Base-by-base conservation (phyloP, 2,797 vertebrate genomes). In the Girardinus metallicus region DNA sequence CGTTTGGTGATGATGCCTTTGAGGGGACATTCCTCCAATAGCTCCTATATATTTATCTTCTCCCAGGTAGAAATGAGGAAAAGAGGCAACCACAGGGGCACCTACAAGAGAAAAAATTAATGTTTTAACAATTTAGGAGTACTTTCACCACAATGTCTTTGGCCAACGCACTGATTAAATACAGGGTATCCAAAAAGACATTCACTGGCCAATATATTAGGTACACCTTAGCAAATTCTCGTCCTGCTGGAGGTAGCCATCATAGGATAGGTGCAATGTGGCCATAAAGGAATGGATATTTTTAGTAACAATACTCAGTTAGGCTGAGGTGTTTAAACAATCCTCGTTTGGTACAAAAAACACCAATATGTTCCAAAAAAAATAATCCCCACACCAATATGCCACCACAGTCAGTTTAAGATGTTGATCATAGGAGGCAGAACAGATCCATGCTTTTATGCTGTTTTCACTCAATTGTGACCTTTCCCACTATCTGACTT, bases 51-150 rank as follows among this genome's bases (percentile, higher is more conserved):
- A 97, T 85, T 94, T 94, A 3, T 78, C 2, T 1, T 96, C 96
- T 1, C 83, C 96, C 74, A 96, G 90, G 79, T 96, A 94, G 79
- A 97, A 97, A 89, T 97, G 96, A 60, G 96, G 96, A 49, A 96
- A 97, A 13, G 96, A 97, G 18, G 95, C 92, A 0, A 97, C 91
- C 1, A 97, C 94, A 0, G 96, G 96, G 21, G 95, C 96, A 75
- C 95, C 96, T 97, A 53, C 16, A 53, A 21, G 6, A 76, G 31
- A 18, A 49, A 46, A 46, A 43, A n/a, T 26, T 0, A 15, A 15
- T 43, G 5, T 15, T 43, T 44, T 43, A 11, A 70, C 12, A 70
- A 15, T n/a, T 70, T 15, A 43, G 39, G 12, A 70, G 11, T 26
- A 43, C 5, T 70, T n/a, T 8, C 13, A 43, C 5, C 66, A n/a